These are phyloP conservation scores for Poecilia velifera DNA, from an alignment of 2,797 vertebrate genomes.

Conservation along the genomic window DNA sequence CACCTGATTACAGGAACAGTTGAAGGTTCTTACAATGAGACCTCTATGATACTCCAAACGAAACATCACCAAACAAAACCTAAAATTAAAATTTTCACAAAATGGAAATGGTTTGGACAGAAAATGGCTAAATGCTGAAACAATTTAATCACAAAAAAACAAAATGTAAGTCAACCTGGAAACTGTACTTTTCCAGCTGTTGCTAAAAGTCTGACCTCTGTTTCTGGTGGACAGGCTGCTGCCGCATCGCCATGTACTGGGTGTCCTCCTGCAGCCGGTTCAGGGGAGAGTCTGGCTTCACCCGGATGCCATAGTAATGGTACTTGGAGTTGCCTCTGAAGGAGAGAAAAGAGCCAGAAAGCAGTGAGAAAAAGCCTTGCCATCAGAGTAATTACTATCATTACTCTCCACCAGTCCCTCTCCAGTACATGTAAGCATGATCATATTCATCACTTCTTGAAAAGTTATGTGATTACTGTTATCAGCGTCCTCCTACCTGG, in stretches of 20 bases:
- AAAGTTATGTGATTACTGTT: slow-evolving; percentile 60
- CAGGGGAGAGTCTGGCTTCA: slow-evolving; percentile 96
- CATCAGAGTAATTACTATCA: slow-evolving; percentile 67
- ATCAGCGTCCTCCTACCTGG: slow-evolving; percentile 84
- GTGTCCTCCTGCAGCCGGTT: slow-evolving; percentile 95
- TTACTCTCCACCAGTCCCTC: slow-evolving; percentile 58
- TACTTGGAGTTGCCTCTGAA: slow-evolving; percentile 98
- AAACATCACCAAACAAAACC: background rate
- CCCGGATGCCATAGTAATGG: slow-evolving; percentile 97
- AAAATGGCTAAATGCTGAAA: background rate
- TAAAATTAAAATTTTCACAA: background rate
- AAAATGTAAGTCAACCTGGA: background rate
- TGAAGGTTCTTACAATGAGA: background rate
- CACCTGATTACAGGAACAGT: background rate
- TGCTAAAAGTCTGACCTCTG: slow-evolving; percentile 85
- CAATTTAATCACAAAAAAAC: background rate
- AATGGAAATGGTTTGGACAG: background rate
- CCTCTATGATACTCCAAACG: background rate
- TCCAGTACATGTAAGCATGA: slow-evolving; percentile 46
- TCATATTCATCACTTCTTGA: slow-evolving; percentile 55
- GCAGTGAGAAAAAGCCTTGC: slow-evolving; percentile 51
- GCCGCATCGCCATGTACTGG: slow-evolving; percentile 98
- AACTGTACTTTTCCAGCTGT: background rate
- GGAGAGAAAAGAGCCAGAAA: slow-evolving; percentile 57
- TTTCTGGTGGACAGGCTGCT: slow-evolving; percentile 96